Percentiles rank a stretch among this genome's conserved stretches.
Conservation (phyloP, 2,113 vertebrate genomes). For the Hippocampus barbouri region DNA sequence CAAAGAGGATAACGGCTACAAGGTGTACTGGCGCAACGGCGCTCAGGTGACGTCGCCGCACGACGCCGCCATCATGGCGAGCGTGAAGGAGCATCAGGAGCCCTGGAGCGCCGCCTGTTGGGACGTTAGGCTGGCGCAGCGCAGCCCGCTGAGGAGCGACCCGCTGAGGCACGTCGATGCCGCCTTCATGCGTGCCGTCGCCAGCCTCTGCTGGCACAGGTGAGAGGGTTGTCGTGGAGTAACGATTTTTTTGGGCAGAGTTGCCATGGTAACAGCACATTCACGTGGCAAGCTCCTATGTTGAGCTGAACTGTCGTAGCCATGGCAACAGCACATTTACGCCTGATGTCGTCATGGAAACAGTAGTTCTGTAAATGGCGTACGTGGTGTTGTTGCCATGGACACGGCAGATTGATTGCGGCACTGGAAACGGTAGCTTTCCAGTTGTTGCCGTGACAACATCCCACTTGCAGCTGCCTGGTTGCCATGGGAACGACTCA, state of each 20-base stretch:
- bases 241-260: no score
- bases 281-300: no score
- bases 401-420: not conserved
- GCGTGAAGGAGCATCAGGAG: conserved; percentile 83
- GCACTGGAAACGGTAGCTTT: not conserved
- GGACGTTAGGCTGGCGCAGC: conserved; percentile 80
- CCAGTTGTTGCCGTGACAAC: not conserved
- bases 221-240: conserved; percentile 36
- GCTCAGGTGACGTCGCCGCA: conserved; percentile 89
- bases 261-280: no score
- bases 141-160: conserved; percentile 77
- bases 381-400: not conserved
- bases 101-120: conserved; percentile 90
- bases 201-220: conserved; percentile 86
- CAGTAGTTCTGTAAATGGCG: no score
- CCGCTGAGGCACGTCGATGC: conserved; percentile 78
- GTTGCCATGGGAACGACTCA: not conserved
- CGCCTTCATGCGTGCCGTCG: conserved; percentile 85
- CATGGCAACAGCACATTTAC: not conserved
- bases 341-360: not conserved
- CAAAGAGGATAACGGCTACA: conserved; percentile 96
- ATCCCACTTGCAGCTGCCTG: not conserved
- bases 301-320: not conserved
- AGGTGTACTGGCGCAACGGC: conserved; percentile 95
- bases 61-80: conserved; percentile 85